Base-by-base conservation (phyloP, 2,113 vertebrate genomes). In the Haliaeetus leucogaster region DNA sequence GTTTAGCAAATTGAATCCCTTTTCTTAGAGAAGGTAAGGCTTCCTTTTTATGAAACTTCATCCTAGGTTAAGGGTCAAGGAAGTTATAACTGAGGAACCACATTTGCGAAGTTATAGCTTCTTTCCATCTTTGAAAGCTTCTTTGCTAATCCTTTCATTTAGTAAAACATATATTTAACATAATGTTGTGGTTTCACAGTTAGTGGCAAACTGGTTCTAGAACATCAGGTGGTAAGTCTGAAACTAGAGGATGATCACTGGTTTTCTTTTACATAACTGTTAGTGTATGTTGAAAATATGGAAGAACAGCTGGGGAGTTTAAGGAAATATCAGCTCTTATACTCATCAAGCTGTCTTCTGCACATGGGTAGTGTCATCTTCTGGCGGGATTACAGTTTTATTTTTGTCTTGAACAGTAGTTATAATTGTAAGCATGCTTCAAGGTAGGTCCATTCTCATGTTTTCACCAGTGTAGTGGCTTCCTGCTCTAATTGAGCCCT, bases 21-120 rank as follows among this genome's bases (percentile, higher is more conserved):
- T 89, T 95, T 94, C 58, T 68, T 95, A 68, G 50, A 94, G 88
- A 72, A 55, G 34, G 81, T 93, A 94, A 91, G 40, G 66, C 95
- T 93, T 72, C 16, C 15, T 97, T 92, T 89, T 89, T 95, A 65
- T 3, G 11, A 92, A 76, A 91, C 58, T 82, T 90, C 18, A 42
- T 93, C 84, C 53, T 82, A 70, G 58, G 29, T 87, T 85, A 83
- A 91, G 73, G 29, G 50, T 66, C 26, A 81, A 67, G n/a, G 43
- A 90, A 83, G 89, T 98, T 92, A 23, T 91, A 80, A 50, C 66
- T 88, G 68, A 82, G 45, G 58, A 89, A 76, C 73, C 18, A 34
- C 1, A 14, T 81, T 45, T 62, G 50, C 94, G 73, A 92, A 76
- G 62, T 47, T 63, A 11, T 16, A 77, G 67, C 62, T 96, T 92